Conservation (phyloP, 2,113 vertebrate species). For the Cryptotis parvus region DNA sequence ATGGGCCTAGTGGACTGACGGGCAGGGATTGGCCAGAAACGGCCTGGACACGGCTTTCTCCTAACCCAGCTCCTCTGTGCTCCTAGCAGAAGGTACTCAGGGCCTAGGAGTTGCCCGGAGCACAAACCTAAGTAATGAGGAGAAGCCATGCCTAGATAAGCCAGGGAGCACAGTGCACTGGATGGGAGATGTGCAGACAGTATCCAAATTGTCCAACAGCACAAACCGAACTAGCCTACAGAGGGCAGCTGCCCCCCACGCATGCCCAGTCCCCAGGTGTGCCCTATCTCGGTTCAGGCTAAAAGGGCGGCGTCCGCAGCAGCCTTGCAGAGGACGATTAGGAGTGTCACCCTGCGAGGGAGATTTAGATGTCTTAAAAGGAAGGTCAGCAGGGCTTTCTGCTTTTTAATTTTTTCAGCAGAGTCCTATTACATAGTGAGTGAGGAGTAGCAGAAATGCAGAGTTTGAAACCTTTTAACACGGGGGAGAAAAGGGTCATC, state of each 20-base stretch:
- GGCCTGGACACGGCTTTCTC: too few relatives aligned
- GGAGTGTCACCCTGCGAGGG: neutral
- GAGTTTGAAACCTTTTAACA: conserved; percentile 50
- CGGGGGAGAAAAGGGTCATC: neutral
- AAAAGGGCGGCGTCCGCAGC: neutral
- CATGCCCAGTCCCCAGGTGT: too few relatives aligned
- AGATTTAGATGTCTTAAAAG: neutral
- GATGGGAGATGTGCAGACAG: too few relatives aligned
- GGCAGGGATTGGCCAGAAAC: too few relatives aligned
- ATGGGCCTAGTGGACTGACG: too few relatives aligned
- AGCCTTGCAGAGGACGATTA: too few relatives aligned
- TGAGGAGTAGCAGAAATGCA: neutral
- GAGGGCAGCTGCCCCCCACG: too few relatives aligned
- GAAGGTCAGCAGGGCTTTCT: neutral
- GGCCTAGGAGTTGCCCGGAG: too few relatives aligned
- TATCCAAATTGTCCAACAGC: neutral
- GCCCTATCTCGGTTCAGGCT: neutral
- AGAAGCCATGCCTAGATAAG: neutral
- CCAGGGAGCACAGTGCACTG: too few relatives aligned
- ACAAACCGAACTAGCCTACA: neutral
- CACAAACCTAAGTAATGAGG: too few relatives aligned
- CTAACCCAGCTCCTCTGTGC: too few relatives aligned
- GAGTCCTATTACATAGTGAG: neutral
- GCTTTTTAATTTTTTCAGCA: neutral
- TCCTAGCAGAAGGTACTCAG: too few relatives aligned